phyloP scores from a whole-genome alignment of 2,797 vertebrate species.

The Cossypha niveicapilla region DNA sequence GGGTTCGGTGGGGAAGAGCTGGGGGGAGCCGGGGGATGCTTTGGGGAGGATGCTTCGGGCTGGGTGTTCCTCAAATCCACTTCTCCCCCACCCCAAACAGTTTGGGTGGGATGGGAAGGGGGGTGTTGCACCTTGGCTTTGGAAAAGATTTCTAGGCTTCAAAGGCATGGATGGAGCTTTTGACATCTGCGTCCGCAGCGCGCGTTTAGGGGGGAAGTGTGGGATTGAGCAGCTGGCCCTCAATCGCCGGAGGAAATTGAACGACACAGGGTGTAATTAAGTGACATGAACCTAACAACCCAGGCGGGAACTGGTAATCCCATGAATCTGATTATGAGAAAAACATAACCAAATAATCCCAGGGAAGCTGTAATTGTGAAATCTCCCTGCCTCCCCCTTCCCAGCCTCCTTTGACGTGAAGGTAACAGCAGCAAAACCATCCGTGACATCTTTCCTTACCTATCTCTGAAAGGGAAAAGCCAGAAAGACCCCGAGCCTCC shows the following conservation, averaged over 20 bases:
- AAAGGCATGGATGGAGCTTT: slow-evolving; percentile 21
- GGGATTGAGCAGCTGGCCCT: slow-evolving; percentile 34
- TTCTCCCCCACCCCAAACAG: neutral
- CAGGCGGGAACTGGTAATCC: slow-evolving; percentile 34
- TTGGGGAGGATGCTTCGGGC: neutral
- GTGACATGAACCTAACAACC: slow-evolving; percentile 25
- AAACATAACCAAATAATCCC: slow-evolving; percentile 15
- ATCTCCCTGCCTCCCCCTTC: slow-evolving; percentile 30
- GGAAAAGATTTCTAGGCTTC: slow-evolving; percentile 50
- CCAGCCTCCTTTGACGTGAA: slow-evolving; percentile 12
- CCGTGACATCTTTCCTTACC: slow-evolving; percentile 2
- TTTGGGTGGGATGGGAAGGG: slow-evolving; percentile 33
- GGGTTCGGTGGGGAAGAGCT: neutral
- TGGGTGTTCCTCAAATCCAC: neutral
- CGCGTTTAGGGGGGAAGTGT: neutral
- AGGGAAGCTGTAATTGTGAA: slow-evolving; percentile 28
- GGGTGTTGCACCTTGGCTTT: neutral
- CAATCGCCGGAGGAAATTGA: slow-evolving; percentile 14
- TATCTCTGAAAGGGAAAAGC: slow-evolving; percentile 16
- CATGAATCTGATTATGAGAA: slow-evolving; percentile 12
- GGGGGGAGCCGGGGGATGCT: neutral
- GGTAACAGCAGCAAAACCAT: slow-evolving; percentile 18
- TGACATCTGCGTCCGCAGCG: slow-evolving; percentile 19
- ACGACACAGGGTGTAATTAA: slow-evolving; percentile 29
- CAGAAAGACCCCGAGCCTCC: neutral